Base-by-base conservation (phyloP, 2,113 vertebrate genomes). In the Malurus cyaneus region DNA sequence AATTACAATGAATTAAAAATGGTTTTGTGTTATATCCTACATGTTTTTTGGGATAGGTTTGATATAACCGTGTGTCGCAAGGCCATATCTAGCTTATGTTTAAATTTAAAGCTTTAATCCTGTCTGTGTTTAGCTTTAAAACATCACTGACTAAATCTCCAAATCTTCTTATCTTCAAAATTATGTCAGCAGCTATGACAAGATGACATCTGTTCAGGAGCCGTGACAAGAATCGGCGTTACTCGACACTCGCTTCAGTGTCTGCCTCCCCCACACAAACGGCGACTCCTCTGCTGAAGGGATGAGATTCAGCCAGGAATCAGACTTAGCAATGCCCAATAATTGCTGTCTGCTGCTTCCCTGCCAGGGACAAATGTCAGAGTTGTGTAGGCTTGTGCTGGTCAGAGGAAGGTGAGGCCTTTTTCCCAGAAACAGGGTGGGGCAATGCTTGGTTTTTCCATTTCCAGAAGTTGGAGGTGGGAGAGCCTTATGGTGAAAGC, bases 121-220 rank as follows among this genome's bases (percentile, higher is more conserved):
- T 72, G 69, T 53, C 88, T 95, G 91, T 89, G 54, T 90, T 96
- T 64, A 95, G 92, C 82, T 94, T 87, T 89, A 87, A 96, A 95
- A 92, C 76, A 87, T 88, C 69, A 61, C 3, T 41, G 46, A 29
- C 64, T 93, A 94, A 92, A 95, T 94, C 90, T 96, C 74, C 32
- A 80, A 96, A 95, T 95, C 95, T 87, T 92, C 95, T 97, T 97
- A 97, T 93, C 94, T 88, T 88, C 64, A 88, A 89, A 95, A 95
- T 77, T 95, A 82, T 95, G 90, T 93, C 94, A 94, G 91, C 69
- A 93, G 95, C 88, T 89, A 76, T 93, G 92, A 94, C 87, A 96
- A 95, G 94, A 86, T 87, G 95, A 66, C 97, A 95, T 90, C 83
- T 96, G 91, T 74, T 96, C 88, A 44, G 78, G 46, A 59, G 82